Percentiles rank a stretch among this genome's conserved stretches.
Evolutionary conservation across 1,140 invertebrate species (phyloP).

Genomic region (Hirudo medicinalis): DNA sequence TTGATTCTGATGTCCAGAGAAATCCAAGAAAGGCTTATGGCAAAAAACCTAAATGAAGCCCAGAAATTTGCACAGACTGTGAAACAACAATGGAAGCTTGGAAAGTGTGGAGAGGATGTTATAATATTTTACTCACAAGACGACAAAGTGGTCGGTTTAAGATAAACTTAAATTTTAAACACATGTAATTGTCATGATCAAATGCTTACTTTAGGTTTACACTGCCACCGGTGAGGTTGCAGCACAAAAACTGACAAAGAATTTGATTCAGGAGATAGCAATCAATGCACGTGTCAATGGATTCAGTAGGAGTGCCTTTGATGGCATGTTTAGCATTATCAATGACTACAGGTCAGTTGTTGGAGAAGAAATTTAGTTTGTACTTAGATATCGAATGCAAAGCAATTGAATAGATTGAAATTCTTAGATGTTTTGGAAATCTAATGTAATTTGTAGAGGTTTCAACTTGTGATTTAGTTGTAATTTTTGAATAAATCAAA

Average conservation of each 20-base stretch:
- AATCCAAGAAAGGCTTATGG: neutral
- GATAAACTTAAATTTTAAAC: neutral
- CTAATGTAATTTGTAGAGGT: too few relatives aligned
- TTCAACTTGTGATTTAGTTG: too few relatives aligned
- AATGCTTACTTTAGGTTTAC: neutral
- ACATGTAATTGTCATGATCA: neutral
- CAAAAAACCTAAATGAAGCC: conserved; percentile 3
- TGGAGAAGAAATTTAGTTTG: too few relatives aligned
- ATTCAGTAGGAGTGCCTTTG: conserved; percentile 7
- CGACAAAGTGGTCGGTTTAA: neutral
- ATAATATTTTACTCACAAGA: conserved; percentile 12
- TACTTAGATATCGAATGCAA: too few relatives aligned
- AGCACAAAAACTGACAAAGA: neutral
- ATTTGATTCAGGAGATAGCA: conserved; percentile 5
- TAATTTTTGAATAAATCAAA: too few relatives aligned
- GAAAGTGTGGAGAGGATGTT: conserved; percentile 5
- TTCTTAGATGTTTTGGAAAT: too few relatives aligned
- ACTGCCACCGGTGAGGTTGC: conserved; percentile 11
- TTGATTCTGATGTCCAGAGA: too few relatives aligned
- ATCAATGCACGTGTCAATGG: neutral
- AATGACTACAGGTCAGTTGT: conserved; percentile 8
- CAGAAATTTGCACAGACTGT: conserved; percentile 1
- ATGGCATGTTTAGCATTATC: conserved; percentile 10
- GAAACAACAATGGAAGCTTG: conserved; percentile 6
- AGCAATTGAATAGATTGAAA: too few relatives aligned